These are phyloP conservation scores for Cydia fagiglandana DNA, from an alignment of 1,140 invertebrate species.

Conservation along the genomic window DNA sequence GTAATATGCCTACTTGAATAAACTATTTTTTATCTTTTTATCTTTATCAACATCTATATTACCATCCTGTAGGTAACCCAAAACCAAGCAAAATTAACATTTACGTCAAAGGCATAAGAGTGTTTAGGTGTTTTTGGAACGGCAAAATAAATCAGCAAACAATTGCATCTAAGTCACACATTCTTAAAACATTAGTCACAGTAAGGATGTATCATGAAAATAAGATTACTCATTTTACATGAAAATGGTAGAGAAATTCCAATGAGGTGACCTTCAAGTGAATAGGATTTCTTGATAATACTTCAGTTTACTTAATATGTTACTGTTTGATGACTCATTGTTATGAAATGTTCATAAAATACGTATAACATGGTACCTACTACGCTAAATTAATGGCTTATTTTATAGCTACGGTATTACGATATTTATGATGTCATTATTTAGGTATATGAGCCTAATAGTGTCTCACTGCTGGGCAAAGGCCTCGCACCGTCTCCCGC, in stretches of 20 bases:
- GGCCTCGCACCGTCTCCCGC: too few relatives aligned
- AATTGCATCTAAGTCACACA: background rate
- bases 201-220: constrained; percentile 1
- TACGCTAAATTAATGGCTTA: too few relatives aligned
- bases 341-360: background rate
- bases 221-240: constrained; percentile 2
- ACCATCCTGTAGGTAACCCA: background rate
- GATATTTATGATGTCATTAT: background rate
- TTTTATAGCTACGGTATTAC: too few relatives aligned
- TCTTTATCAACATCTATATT: too few relatives aligned
- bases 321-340: background rate
- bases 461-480: too few relatives aligned
- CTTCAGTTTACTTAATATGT: background rate
- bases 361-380: background rate
- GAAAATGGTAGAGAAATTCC: background rate
- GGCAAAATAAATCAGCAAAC: background rate
- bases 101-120: background rate
- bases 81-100: background rate
- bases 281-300: constrained; percentile 10
- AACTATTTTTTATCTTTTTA: too few relatives aligned
- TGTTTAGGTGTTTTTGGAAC: background rate
- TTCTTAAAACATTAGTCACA: constrained; percentile 15
- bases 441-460: too few relatives aligned
- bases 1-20: too few relatives aligned
- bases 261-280: background rate